phyloP scores from a whole-genome alignment of 2,888 invertebrate species.

The Mechanitis messenoides region DNA sequence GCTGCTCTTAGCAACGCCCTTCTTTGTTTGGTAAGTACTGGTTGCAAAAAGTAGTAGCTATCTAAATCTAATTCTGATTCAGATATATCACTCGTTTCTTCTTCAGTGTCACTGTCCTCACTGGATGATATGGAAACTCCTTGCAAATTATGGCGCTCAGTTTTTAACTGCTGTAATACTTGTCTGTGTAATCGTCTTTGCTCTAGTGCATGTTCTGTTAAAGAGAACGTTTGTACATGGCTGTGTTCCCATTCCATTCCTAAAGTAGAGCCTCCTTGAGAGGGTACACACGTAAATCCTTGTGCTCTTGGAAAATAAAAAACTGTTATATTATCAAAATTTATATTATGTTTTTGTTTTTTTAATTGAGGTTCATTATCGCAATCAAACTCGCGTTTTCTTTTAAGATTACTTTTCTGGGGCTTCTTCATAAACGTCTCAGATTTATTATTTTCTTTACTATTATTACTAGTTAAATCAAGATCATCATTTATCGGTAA shows the following conservation, averaged over 20 bases:
- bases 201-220: constrained; percentile 92
- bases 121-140: constrained; percentile 81
- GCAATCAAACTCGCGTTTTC: constrained; percentile 68
- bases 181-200: constrained; percentile 91
- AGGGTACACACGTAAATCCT: constrained; percentile 94
- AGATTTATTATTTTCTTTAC: constrained; percentile 34
- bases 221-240: constrained; percentile 85
- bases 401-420: constrained; percentile 81
- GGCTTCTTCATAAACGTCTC: constrained; percentile 41
- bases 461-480: constrained; percentile 28
- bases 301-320: constrained; percentile 96
- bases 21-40: constrained; percentile 93
- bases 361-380: constrained; percentile 69
- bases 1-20: constrained; percentile 92
- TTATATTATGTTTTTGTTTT: constrained; percentile 87
- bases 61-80: constrained; percentile 92
- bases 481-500: constrained; percentile 27
- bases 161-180: constrained; percentile 83
- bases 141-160: constrained; percentile 78
- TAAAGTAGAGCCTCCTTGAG: constrained; percentile 92
- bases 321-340: constrained; percentile 94
- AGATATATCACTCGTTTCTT: constrained; percentile 86
- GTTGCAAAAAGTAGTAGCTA: constrained; percentile 93
- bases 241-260: constrained; percentile 90
- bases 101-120: constrained; percentile 90